A percentile compares a stretch with the other conserved stretches of the same genome.
phyloP scores from a whole-genome alignment of 2,113 vertebrate species.

The Oreochromis aureus region DNA sequence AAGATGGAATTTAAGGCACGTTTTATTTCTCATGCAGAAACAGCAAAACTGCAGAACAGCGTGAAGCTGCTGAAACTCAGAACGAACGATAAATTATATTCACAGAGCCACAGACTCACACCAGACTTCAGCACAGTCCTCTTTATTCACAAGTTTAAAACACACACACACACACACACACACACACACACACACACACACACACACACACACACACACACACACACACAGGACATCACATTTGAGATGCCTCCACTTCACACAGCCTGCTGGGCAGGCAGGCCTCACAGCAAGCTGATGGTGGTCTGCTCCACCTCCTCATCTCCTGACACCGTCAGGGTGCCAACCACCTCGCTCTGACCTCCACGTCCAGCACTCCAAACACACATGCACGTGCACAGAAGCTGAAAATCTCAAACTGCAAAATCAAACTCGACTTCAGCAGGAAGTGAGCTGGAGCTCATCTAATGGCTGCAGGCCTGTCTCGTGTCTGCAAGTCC shows the following conservation, averaged over 20 bases:
- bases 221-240: no score
- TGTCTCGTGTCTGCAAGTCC: not conserved
- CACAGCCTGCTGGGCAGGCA: no score
- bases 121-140: not conserved
- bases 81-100: not conserved
- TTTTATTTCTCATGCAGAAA: not conserved
- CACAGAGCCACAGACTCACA: not conserved
- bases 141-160: not conserved
- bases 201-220: not conserved
- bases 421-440: no score
- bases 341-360: conserved; percentile 74
- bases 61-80: not conserved
- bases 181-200: no score
- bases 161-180: not conserved
- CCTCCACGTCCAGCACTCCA: conserved; percentile 74
- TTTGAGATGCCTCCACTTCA: no score
- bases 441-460: no score
- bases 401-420: no score
- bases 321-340: conserved; percentile 74
- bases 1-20: not conserved
- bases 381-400: not conserved
- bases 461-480: not conserved
- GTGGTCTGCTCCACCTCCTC: conserved; percentile 26
- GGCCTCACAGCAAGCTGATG: not conserved
- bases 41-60: not conserved